phyloP scores from a whole-genome alignment of 1,140 invertebrate species.

The Drosophila aff. region DNA sequence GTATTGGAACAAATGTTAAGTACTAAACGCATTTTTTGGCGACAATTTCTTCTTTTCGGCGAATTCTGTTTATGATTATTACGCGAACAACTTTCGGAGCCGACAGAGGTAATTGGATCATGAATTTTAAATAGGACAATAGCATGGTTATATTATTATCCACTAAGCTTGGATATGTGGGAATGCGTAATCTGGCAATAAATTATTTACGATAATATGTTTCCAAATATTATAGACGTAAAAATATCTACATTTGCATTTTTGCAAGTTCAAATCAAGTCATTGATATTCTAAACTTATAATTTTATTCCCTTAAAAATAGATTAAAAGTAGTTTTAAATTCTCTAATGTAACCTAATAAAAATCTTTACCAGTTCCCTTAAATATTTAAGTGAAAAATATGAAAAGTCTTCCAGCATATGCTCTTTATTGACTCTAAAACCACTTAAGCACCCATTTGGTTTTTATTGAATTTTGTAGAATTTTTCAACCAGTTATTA shows the following conservation, averaged over 20 bases:
- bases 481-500: slow-evolving; percentile 4
- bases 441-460: not conserved
- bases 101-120: slow-evolving; percentile 51
- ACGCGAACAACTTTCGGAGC: not conserved
- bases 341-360: not conserved
- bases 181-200: too few relatives aligned
- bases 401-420: not conserved
- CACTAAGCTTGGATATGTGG: not conserved
- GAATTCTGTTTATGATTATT: slow-evolving; percentile 58
- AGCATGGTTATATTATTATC: not conserved
- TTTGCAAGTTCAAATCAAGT: too few relatives aligned
- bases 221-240: not conserved
- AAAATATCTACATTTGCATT: not conserved
- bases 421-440: slow-evolving; percentile 1
- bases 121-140: slow-evolving; percentile 56
- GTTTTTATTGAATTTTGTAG: slow-evolving; percentile 10
- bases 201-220: not conserved
- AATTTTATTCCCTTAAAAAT: not conserved
- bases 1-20: slow-evolving; percentile 75
- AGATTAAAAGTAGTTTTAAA: not conserved
- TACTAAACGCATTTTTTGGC: slow-evolving; percentile 40
- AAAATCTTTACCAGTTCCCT: not conserved
- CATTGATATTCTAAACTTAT: not conserved
- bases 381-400: slow-evolving; percentile 2
- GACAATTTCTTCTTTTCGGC: slow-evolving; percentile 38